phyloP scores from a whole-genome alignment of 2,797 vertebrate genomes.

The Myotis pilosus region DNA sequence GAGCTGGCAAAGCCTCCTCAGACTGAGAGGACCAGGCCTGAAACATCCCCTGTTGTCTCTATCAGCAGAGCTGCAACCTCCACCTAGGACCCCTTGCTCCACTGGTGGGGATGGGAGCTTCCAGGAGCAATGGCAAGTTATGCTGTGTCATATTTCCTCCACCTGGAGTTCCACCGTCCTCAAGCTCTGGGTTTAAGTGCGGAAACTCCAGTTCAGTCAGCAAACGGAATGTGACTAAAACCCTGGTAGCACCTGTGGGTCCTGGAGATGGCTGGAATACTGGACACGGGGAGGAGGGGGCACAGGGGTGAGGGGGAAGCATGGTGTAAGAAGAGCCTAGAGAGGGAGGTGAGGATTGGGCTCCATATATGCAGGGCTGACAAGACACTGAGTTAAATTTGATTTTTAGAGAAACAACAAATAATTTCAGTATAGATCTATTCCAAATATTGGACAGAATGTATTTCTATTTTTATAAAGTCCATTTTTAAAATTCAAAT shows the following conservation, averaged over 20 bases:
- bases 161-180: background rate
- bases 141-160: background rate
- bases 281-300: background rate
- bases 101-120: background rate
- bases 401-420: slow-evolving; percentile 17
- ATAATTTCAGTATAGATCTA: background rate
- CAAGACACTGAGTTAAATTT: background rate
- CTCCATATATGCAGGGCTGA: background rate
- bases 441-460: background rate
- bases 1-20: background rate
- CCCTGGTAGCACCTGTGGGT: background rate
- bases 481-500: background rate
- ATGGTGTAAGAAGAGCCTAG: background rate
- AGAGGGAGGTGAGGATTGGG: background rate
- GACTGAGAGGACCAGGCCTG: background rate
- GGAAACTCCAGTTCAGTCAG: background rate
- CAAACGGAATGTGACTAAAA: background rate
- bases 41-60: background rate
- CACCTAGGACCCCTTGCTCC: background rate
- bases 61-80: background rate
- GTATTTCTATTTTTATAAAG: background rate
- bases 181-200: background rate
- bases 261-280: background rate
- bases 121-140: background rate
- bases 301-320: fast-evolving